These are phyloP conservation scores for Clinocottus analis DNA, from an alignment of 2,113 vertebrate species.

Conservation along the genomic window DNA sequence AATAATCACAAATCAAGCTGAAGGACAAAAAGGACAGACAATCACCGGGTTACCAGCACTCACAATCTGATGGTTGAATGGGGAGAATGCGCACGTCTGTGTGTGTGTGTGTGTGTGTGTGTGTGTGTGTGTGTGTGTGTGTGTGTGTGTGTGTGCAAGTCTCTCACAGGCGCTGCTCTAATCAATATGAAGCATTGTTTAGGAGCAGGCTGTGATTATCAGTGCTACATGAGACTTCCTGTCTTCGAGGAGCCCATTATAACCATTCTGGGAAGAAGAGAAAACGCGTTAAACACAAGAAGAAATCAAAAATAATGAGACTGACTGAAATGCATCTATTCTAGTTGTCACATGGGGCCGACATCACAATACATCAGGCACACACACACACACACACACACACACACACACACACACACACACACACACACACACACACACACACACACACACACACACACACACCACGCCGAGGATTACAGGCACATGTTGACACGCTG, in stretches of 20 bases:
- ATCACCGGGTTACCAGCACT: not conserved
- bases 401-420: conserved; percentile 1
- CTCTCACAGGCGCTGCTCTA: not conserved
- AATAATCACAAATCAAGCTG: conserved; percentile 9
- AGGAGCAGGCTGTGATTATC: conserved; percentile 7
- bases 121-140: too few species aligned
- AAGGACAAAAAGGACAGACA: conserved; percentile 8
- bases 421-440: not conserved
- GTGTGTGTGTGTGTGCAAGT: conserved; percentile 1
- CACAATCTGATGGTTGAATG: not conserved
- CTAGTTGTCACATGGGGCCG: conserved; percentile 6
- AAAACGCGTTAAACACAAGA: conserved; percentile 25
- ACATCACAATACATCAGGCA: conserved; percentile 23
- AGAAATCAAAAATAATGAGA: conserved; percentile 14
- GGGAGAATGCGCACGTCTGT: too few species aligned
- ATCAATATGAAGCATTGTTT: conserved; percentile 47
- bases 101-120: too few species aligned
- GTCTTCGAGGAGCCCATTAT: conserved; percentile 1
- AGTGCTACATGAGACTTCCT: not conserved
- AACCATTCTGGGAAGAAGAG: not conserved
- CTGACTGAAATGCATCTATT: conserved; percentile 21
- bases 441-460: not conserved
- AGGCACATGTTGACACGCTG: not conserved
- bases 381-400: not conserved
- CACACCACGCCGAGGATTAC: too few species aligned